phyloP scores from a whole-genome alignment of 1,140 invertebrate genomes.

The Tetranychus urticae region DNA sequence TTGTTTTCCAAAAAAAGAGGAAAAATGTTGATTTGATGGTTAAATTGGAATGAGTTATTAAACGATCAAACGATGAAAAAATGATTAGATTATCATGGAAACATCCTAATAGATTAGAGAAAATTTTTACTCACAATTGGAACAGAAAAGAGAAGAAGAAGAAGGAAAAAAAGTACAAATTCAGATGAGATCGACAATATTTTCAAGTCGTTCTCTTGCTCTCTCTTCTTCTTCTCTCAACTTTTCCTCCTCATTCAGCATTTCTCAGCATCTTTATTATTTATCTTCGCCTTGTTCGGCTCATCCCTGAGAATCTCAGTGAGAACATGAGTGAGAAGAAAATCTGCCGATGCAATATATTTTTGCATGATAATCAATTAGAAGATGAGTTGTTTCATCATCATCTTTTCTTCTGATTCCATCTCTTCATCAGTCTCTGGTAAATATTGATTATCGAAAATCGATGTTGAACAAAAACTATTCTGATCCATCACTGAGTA shows the following conservation, averaged over 20 bases:
- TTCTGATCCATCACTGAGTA: slow-evolving; percentile 33
- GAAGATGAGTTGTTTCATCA: not conserved
- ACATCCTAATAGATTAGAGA: too few relatives aligned
- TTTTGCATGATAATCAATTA: not conserved
- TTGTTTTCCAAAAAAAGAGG: too few relatives aligned
- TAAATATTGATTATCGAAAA: slow-evolving; percentile 24
- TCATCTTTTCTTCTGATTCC: not conserved
- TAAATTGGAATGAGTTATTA: too few relatives aligned
- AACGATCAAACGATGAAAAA: too few relatives aligned
- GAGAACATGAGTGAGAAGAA: not conserved
- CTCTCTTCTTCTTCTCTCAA: too few relatives aligned
- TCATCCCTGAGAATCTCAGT: not conserved
- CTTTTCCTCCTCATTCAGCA: too few relatives aligned
- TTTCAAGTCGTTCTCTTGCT: not conserved
- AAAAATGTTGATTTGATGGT: too few relatives aligned
- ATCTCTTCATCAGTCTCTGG: slow-evolving; percentile 10
- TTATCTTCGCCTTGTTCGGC: too few relatives aligned
- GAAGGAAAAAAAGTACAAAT: not conserved
- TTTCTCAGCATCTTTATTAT: too few relatives aligned
- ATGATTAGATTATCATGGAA: too few relatives aligned
- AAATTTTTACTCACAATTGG: too few relatives aligned
- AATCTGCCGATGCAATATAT: too few relatives aligned
- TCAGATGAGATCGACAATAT: not conserved
- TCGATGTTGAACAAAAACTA: slow-evolving; percentile 27
- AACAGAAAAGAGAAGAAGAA: not conserved